Evolutionary conservation across 2,113 vertebrate genomes (phyloP).

Genomic region (Gambusia holbrooki): DNA sequence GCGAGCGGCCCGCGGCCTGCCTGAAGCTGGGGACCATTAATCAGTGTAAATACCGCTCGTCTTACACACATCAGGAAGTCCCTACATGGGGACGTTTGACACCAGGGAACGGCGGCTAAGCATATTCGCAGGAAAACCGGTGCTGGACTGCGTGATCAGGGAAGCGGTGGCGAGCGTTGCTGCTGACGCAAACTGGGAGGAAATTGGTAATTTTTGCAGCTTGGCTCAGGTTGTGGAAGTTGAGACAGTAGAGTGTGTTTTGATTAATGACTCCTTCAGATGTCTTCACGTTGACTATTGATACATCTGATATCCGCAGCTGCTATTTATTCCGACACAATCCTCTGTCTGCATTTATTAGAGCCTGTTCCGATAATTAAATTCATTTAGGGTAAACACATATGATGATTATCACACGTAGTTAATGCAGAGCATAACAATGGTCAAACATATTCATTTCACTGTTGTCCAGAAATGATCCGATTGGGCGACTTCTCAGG

Average conservation of each 20-base stretch:
- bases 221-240: conserved; percentile 38
- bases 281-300: conserved; percentile 36
- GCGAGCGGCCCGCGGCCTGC: conserved; percentile 62
- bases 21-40: conserved; percentile 74
- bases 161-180: conserved; percentile 33
- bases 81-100: conserved; percentile 69
- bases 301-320: conserved; percentile 29
- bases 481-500: conserved; percentile 56
- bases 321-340: not conserved
- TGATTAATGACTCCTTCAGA: conserved; percentile 71
- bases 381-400: conserved; percentile 33
- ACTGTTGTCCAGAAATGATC: conserved; percentile 55
- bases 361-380: conserved; percentile 36
- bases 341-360: not conserved
- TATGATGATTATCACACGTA: conserved; percentile 42
- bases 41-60: conserved; percentile 77
- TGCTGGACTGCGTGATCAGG: conserved; percentile 53
- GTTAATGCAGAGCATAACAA: conserved; percentile 44
- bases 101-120: conserved; percentile 36
- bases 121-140: conserved; percentile 56
- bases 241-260: conserved; percentile 50
- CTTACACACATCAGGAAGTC: conserved; percentile 72
- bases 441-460: conserved; percentile 62
- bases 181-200: conserved; percentile 62
- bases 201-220: conserved; percentile 68